These are phyloP conservation scores for Dryobota labecula DNA, from an alignment of 2,888 invertebrate genomes.

Conservation along the genomic window DNA sequence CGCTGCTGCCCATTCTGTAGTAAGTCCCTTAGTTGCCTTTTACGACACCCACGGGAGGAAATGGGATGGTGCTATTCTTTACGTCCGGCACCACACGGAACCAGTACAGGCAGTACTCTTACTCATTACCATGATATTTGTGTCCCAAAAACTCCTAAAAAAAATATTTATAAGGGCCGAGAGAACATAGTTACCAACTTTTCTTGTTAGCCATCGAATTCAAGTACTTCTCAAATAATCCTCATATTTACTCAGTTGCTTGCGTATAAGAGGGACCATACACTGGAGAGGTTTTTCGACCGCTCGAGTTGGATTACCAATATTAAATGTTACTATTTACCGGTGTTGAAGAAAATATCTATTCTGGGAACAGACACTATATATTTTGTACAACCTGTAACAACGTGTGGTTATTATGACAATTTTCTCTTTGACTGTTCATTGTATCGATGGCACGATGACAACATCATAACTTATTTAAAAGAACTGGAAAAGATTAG, in stretches of 20 bases:
- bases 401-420: neutral
- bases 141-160: constrained; percentile 6
- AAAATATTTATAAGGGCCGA: constrained; percentile 18
- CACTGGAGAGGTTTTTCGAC: constrained; percentile 3
- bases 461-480: neutral
- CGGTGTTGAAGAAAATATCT: neutral
- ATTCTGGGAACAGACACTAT: too few species aligned
- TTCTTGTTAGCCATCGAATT: constrained; percentile 45
- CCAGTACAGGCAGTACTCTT: too few species aligned
- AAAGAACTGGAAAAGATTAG: neutral
- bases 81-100: too few species aligned
- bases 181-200: constrained; percentile 25
- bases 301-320: constrained; percentile 8
- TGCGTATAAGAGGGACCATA: constrained; percentile 10
- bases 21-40: too few species aligned
- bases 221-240: constrained; percentile 39
- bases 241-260: constrained; percentile 31
- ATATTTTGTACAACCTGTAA: too few species aligned
- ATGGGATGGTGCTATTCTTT: too few species aligned
- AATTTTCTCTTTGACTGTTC: too few species aligned
- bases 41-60: too few species aligned
- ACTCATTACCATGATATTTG: constrained; percentile 10
- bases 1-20: too few species aligned
- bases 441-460: neutral
- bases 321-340: constrained; percentile 28